Evolutionary conservation across 2,113 vertebrate species (phyloP), one percentile per base, ranked within the genome.

Genomic region (Crotophaga sulcirostris): DNA sequence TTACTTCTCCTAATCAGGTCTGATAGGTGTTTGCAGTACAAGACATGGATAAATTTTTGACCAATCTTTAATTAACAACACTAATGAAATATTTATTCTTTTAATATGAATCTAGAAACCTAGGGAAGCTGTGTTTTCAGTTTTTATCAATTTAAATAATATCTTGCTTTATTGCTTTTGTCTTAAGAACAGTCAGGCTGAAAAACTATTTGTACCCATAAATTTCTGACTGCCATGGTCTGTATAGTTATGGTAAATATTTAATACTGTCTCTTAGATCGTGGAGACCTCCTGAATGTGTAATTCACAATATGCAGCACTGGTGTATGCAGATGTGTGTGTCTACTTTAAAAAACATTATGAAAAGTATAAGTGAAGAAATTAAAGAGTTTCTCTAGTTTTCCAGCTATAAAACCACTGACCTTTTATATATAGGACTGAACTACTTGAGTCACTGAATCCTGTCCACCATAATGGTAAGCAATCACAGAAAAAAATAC

Each of bases 21-120:
- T 96, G 91, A 96, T 84, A 96, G 55, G 56, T 96, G 96, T 93
- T 96, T 95, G 93, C 93, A 88, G n/a, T 93, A 95, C 49, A 94
- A 96, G 90, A 96, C 85, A 96, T 66, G 93, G 96, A 95, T 83
- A 97, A 97, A 97, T 97, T 96, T 97, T 97, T 95, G 97, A 95
- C 97, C 94, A 96, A 96, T 97, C 96, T 98, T 97, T 97, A 98
- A 97, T 97, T 98, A 98, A 95, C 62, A 97, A 90, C 67, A 72
- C 93, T 80, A 94, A 97, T 97, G 90, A 98, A 98, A 98, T 98
- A 98, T 97, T 98, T 98, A 97, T 97, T 97, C 90, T 97, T 97
- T 97, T 97, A 97, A 97, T 97, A 96, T 92, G 94, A 98, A 97
- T 96, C 91, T 91, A 89, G 94, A 97, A 98, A 98, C 77, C 36